These are phyloP conservation scores for Spizella passerina DNA, from an alignment of 2,797 vertebrate species.

Conservation along the genomic window DNA sequence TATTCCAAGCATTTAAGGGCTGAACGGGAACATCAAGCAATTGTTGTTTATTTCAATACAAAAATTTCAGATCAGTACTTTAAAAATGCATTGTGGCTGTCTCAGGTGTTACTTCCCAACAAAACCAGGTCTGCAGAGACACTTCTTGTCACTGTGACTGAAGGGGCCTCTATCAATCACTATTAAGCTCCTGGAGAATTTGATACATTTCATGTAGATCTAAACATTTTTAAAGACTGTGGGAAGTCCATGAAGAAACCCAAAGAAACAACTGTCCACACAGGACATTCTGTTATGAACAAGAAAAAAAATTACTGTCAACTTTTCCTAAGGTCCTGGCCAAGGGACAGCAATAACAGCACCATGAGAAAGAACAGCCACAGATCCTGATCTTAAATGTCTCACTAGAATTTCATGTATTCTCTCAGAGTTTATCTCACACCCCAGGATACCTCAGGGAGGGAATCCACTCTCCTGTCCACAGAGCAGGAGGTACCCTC, in stretches of 20 bases:
- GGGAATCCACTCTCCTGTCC: neutral
- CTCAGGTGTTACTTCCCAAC: neutral
- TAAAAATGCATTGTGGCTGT: neutral
- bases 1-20: neutral
- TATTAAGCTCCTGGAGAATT: neutral
- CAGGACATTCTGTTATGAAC: neutral
- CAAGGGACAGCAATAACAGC: neutral
- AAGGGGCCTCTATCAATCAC: neutral
- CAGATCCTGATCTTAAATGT: neutral
- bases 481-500: neutral
- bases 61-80: neutral
- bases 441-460: neutral
- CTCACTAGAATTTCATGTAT: neutral
- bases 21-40: neutral
- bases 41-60: neutral
- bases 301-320: neutral
- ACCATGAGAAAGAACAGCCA: neutral
- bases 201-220: neutral
- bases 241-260: neutral
- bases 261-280: neutral
- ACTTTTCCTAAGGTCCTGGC: neutral
- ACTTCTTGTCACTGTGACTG: neutral
- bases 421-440: neutral
- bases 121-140: neutral
- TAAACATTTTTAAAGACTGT: neutral